A percentile compares a stretch with the other conserved stretches of the same genome.
Evolutionary conservation across 2,888 invertebrate species (phyloP).

Genomic region (Clanis bilineata): DNA sequence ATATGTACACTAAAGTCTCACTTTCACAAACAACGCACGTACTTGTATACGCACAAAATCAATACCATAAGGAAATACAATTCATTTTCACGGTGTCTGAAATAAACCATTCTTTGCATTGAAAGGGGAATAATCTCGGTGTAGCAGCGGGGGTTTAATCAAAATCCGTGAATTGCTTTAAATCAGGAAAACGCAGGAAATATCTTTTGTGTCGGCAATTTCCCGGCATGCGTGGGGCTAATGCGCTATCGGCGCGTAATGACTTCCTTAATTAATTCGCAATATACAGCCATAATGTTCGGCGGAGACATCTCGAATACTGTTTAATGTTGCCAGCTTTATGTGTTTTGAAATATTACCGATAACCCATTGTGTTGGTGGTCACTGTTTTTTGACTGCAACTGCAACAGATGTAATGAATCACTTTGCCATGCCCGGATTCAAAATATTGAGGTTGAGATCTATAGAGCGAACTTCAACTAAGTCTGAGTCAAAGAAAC

Average conservation of each 20-base stretch:
- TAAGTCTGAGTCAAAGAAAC: too few relatives aligned
- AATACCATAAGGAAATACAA: conserved; percentile 77
- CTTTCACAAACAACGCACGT: conserved; percentile 2
- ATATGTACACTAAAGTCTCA: not conserved
- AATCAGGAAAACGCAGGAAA: conserved; percentile 82
- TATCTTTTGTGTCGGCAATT: conserved; percentile 80
- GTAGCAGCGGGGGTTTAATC: conserved; percentile 80
- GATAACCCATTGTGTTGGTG: too few relatives aligned
- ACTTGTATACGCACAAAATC: conserved; percentile 55
- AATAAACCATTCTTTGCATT: conserved; percentile 81
- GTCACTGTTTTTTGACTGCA: too few relatives aligned
- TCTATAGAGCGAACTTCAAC: too few relatives aligned
- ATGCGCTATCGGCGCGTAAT: conserved; percentile 79
- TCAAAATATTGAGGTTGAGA: too few relatives aligned
- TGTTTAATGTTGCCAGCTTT: not conserved
- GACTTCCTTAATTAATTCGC: conserved; percentile 82
- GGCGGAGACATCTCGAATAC: not conserved
- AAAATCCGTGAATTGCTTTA: conserved; percentile 82
- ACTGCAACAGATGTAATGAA: too few relatives aligned
- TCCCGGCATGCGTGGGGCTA: conserved; percentile 77
- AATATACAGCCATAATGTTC: conserved; percentile 48
- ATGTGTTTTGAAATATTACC: not conserved
- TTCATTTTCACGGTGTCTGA: conserved; percentile 79
- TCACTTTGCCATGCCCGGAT: too few relatives aligned
- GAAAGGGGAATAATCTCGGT: conserved; percentile 81